phyloP scores from a whole-genome alignment of 2,113 vertebrate genomes.

The Triplophysa dalaica region DNA sequence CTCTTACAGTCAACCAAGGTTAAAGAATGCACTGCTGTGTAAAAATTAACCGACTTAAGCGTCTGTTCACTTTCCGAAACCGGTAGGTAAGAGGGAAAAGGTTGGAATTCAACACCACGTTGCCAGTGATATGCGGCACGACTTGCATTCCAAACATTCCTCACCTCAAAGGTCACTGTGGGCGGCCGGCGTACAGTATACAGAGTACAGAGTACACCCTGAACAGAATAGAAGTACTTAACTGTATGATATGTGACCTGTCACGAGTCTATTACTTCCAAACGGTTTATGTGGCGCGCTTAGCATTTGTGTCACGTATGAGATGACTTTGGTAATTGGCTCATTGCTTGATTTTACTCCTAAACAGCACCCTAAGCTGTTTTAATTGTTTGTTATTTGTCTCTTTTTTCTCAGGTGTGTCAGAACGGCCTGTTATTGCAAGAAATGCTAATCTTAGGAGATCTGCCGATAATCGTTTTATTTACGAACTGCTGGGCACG shows the following conservation, averaged over 20 bases:
- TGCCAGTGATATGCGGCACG: slow-evolving; percentile 7
- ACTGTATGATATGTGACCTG: slow-evolving; percentile 9
- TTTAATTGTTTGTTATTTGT: slow-evolving; percentile 5
- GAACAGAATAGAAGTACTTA: neutral
- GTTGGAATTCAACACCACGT: slow-evolving; percentile 37
- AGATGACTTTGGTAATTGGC: neutral
- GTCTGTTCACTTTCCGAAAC: neutral
- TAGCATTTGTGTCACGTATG: slow-evolving; percentile 10
- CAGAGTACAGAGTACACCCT: slow-evolving; percentile 14
- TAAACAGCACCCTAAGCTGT: neutral
- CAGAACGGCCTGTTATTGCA: neutral
- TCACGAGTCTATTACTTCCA: neutral
- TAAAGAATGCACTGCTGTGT: neutral
- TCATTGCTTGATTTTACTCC: neutral
- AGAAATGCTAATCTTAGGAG: neutral
- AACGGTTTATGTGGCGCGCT: neutral
- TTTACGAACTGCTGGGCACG: neutral
- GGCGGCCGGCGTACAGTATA: slow-evolving; percentile 19
- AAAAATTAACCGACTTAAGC: neutral
- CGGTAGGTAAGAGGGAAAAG: slow-evolving; percentile 9
- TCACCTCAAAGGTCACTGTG: slow-evolving; percentile 31
- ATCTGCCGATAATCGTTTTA: neutral
- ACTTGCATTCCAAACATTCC: slow-evolving; percentile 43
- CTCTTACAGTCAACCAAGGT: neutral
- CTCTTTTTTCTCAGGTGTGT: slow-evolving; percentile 6